A percentile compares a stretch with the other conserved stretches of the same genome.
phyloP scores from a whole-genome alignment of 1,140 invertebrate species.

The Himalopsyche phryganea region DNA sequence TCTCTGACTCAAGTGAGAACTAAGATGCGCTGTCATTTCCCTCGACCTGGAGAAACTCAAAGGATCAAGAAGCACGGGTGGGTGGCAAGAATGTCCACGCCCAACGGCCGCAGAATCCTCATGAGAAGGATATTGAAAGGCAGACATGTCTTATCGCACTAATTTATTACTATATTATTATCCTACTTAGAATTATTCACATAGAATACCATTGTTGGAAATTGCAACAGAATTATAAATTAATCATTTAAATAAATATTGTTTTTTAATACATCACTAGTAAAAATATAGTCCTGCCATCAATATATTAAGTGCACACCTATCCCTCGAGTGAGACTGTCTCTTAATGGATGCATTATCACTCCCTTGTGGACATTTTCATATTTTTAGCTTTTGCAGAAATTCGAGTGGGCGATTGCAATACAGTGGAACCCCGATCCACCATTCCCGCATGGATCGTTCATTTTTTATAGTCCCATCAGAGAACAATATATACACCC shows the following conservation, averaged over 20 bases:
- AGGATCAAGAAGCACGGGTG: constrained; percentile 69
- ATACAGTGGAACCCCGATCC: too few species aligned
- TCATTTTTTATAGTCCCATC: too few species aligned
- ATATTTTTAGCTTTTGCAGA: too few species aligned
- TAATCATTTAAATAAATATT: not conserved
- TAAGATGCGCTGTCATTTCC: constrained; percentile 64
- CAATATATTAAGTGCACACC: not conserved
- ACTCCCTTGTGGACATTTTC: too few species aligned
- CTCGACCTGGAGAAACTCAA: constrained; percentile 66
- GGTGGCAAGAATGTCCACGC: constrained; percentile 64
- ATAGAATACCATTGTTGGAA: not conserved
- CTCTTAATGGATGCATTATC: too few species aligned
- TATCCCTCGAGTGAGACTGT: too few species aligned
- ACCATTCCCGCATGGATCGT: too few species aligned
- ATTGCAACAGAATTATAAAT: not conserved
- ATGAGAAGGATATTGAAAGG: constrained; percentile 75
- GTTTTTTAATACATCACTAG: not conserved
- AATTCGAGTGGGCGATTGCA: too few species aligned
- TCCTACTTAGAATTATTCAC: too few species aligned
- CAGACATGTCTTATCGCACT: constrained; percentile 66
- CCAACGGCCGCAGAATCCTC: constrained; percentile 61
- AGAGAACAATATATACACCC: too few species aligned
- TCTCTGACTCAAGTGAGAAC: constrained; percentile 4
- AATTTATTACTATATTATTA: constrained; percentile 30
- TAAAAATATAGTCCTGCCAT: not conserved